Evolutionary conservation across 2,113 vertebrate genomes (phyloP), one percentile per base, ranked within the genome.

Genomic region (Onychostoma macrolepis): DNA sequence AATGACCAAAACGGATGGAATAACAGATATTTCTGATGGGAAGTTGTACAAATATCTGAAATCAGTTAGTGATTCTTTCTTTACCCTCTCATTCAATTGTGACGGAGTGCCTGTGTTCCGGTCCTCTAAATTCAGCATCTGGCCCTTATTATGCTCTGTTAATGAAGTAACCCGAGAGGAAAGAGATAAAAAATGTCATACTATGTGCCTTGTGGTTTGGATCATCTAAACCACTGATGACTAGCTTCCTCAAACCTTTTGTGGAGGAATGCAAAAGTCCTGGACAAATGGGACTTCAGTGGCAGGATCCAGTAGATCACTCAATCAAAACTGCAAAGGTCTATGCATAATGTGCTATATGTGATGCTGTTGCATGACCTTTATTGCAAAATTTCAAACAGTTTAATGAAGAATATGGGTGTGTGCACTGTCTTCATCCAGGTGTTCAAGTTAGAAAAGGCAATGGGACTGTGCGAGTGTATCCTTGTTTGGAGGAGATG

Each of bases 61-160:
- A 53, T 78, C 80, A 84, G 45, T 63, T 75, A 69, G 61, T 4
- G 61, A 87, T 63, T 74, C 28, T 88, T 88, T 80, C 72, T 77
- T 88, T 38, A 74, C 87, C 63, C 48, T 88, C 2, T 79, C 87
- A 88, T 88, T 80, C 15, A 85, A 85, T 63, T 80, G 87, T 88
- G 83, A 85, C 8, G 19, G 83, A 53, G 87, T 85, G 43, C 81
- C 80, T 76, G 86, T 87, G 13, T 87, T 87, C 21, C 19, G 71
- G 30, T 87, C 86, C 36, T 84, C 86, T 77, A 83, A 83, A 87
- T 71, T 87, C 56, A 87, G 74, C 21, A 78, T 87, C 38, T 87
- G 86, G 87, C 87, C 75, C 43, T 41, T 80, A 85, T 48, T 41
- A 38, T 72, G 67, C 67, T 71, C 67, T 15, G 48, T n/a, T 75